Evolutionary conservation across 92 coral and sea anemone species (phyloP).

Genomic region (Anthopleura xanthogrammica): DNA sequence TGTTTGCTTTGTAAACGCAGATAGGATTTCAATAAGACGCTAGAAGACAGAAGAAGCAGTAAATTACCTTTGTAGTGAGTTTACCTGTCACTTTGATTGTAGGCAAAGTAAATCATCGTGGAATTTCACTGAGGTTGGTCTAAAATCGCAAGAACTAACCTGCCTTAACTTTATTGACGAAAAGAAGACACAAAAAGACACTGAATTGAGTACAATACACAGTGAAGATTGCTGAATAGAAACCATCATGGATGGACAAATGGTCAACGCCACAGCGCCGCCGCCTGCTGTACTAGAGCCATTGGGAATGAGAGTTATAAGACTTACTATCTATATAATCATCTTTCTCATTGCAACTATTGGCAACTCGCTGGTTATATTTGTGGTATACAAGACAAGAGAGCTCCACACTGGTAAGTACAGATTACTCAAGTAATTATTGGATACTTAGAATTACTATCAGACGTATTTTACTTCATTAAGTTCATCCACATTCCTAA

Average conservation of each 20-base stretch:
- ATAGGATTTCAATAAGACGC: constrained; percentile 35
- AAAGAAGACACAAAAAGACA: neutral
- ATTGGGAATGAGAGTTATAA: constrained; percentile 74
- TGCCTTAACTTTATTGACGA: neutral
- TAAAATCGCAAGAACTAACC: neutral
- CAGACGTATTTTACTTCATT: neutral
- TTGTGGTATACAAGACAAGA: constrained; percentile 93
- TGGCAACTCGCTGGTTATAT: constrained; percentile 89
- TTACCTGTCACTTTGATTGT: constrained; percentile 44
- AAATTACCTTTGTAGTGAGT: constrained; percentile 34
- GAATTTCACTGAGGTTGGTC: constrained; percentile 31
- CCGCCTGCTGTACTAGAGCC: constrained; percentile 56
- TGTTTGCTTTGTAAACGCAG: constrained; percentile 47
- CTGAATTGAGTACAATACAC: neutral
- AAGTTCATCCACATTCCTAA: neutral
- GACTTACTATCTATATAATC: constrained; percentile 71
- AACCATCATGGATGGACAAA: neutral
- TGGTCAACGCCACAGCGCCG: neutral
- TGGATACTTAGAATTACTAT: constrained; percentile 2
- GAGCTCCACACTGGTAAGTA: constrained; percentile 87
- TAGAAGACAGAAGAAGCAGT: constrained; percentile 40
- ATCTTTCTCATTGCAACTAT: constrained; percentile 84
- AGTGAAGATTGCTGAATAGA: neutral
- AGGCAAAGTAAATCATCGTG: constrained; percentile 27
- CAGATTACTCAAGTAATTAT: neutral